Percentiles rank a stretch among this genome's conserved stretches.
phyloP scores from a whole-genome alignment of 2,797 vertebrate species.

The Dendrocincla tyrannina region DNA sequence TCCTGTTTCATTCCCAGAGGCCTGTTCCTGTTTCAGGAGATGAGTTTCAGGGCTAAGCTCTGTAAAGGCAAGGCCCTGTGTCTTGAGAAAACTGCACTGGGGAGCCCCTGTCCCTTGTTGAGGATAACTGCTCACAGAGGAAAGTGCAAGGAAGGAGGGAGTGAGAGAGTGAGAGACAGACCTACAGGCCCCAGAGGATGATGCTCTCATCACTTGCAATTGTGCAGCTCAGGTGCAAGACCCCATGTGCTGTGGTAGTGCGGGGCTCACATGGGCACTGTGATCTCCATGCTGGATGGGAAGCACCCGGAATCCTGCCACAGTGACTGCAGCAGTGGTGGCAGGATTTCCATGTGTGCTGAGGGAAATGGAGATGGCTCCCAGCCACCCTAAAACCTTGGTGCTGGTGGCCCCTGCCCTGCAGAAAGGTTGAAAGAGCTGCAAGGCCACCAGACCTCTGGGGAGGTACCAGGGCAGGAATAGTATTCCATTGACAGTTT shows the following conservation, averaged over 20 bases:
- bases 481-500: fast-evolving
- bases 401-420: not conserved
- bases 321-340: fast-evolving
- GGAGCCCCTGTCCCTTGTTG: not conserved
- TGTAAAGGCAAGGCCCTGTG: not conserved
- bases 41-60: not conserved
- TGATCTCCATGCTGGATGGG: not conserved
- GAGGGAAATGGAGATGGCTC: not conserved
- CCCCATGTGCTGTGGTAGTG: fast-evolving
- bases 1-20: not conserved
- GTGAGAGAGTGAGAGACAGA: not conserved
- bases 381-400: not conserved
- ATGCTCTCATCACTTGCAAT: not conserved
- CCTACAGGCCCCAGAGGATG: not conserved
- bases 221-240: not conserved
- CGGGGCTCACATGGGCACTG: not conserved
- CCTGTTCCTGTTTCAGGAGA: not conserved
- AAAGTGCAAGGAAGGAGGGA: not conserved
- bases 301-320: not conserved
- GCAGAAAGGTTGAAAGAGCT: not conserved
- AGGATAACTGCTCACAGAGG: too few relatives aligned
- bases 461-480: not conserved
- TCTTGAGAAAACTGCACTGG: fast-evolving
- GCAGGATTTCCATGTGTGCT: not conserved
- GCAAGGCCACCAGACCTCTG: not conserved